Conservation (phyloP, 2,888 invertebrate species). For the Labia minor region DNA sequence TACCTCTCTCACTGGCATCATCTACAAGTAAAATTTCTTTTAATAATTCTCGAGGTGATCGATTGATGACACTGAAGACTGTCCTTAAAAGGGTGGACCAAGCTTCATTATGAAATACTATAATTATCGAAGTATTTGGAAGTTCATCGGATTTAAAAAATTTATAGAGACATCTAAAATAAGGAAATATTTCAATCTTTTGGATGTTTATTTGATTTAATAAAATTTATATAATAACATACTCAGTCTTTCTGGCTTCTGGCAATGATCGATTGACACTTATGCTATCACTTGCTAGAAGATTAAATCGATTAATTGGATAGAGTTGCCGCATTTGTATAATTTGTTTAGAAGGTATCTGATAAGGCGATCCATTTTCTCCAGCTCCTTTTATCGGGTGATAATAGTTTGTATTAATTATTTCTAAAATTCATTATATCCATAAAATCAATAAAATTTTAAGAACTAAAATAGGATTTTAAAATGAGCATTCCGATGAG, state of each 20-base stretch:
- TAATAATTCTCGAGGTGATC: slow-evolving; percentile 77
- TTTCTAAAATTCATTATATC: slow-evolving; percentile 40
- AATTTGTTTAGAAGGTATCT: slow-evolving; percentile 61
- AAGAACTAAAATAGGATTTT: background rate
- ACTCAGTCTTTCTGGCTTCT: slow-evolving; percentile 74
- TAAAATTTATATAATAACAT: slow-evolving; percentile 31
- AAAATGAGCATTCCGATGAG: background rate
- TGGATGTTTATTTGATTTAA: background rate
- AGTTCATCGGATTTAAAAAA: slow-evolving; percentile 50
- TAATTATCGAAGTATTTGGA: slow-evolving; percentile 91
- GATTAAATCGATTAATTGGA: slow-evolving; percentile 75
- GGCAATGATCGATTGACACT: slow-evolving; percentile 73
- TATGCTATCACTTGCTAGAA: slow-evolving; percentile 78
- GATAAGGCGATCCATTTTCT: slow-evolving; percentile 66
- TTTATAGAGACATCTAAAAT: slow-evolving; percentile 50
- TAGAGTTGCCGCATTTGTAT: slow-evolving; percentile 68
- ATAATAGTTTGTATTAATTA: slow-evolving; percentile 67
- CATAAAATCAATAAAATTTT: background rate
- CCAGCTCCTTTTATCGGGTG: slow-evolving; percentile 64
- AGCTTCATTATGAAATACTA: slow-evolving; percentile 99
- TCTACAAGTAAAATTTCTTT: slow-evolving; percentile 95
- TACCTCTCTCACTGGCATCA: slow-evolving; percentile 91
- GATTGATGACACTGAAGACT: slow-evolving; percentile 92
- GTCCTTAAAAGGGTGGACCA: slow-evolving; percentile 94
- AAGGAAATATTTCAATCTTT: slow-evolving; percentile 23